Evolutionary conservation across 2,888 invertebrate genomes (phyloP).

Genomic region (Monoplex corrugatus): DNA sequence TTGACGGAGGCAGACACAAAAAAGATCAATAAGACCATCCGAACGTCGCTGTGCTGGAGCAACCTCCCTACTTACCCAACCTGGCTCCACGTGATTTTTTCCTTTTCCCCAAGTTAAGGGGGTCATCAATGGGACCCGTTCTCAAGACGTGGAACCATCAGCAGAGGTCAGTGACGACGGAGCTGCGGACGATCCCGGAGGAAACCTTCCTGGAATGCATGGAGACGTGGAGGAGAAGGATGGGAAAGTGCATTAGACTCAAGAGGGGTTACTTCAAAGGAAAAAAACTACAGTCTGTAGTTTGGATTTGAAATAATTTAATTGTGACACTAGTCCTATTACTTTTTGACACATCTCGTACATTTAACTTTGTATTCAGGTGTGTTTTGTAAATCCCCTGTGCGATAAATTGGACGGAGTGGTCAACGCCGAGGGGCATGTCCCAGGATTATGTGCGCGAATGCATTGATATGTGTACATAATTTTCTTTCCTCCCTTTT

Average conservation of each 20-base stretch:
- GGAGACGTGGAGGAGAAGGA: background rate
- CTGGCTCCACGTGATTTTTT: background rate
- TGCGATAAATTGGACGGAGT: no score
- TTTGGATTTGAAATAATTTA: background rate
- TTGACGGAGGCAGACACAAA: no score
- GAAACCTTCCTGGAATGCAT: constrained; percentile 8
- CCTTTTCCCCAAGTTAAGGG: constrained; percentile 6
- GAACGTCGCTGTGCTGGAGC: constrained; percentile 14
- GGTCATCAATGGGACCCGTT: constrained; percentile 16
- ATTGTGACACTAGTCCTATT: background rate
- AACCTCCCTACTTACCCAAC: constrained; percentile 16
- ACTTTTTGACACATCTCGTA: background rate
- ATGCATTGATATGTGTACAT: no score
- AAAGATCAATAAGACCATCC: no score
- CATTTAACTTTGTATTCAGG: no score
- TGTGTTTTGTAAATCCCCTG: no score
- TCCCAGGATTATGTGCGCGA: no score
- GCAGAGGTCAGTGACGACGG: constrained; percentile 1
- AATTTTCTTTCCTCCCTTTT: no score
- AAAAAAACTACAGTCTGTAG: background rate
- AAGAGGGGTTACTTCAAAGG: constrained; percentile 22
- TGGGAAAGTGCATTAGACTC: constrained; percentile 21
- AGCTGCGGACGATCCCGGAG: no score
- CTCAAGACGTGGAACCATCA: constrained; percentile 6
- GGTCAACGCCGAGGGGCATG: no score